Base-by-base conservation (phyloP, 2,888 invertebrate genomes). In the Drymonia ruficornis region DNA sequence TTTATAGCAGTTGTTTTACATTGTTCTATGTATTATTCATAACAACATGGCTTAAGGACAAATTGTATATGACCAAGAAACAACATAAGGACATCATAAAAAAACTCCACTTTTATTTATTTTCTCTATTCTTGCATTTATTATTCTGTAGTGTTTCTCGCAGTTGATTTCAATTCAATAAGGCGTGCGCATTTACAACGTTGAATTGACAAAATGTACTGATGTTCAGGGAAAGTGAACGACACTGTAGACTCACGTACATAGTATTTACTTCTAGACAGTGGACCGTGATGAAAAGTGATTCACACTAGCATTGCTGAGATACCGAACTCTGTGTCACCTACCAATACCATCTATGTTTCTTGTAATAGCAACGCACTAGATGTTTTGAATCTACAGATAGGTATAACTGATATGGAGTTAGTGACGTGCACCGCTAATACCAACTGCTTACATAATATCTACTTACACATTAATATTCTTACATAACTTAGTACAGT, bases 401-500 rank as follows among this genome's bases (percentile, higher is more conserved):
- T 59, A 51, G 34, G 40, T 61, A 56, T 51, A 64, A 56, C 46
- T 59, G 59, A 61, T 67, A 70, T 65, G 60, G 61, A 56, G 44
- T 48, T 50, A 48, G 59, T 80, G 76, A 79, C 75, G 80, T 72
- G 58, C 60, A 59, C 63, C 53, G 59, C 61, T 68, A 70, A 74
- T 74, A 73, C 62, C 63, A 53, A 59, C 62, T 57, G 60, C 65
- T 81, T 81, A 78, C 75, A 70, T 80, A 79, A 80, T 67, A 59
- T 60, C 63, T 73, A 70, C 65, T 62, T 70, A 56, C 70, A 67
- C 72, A 70, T 67, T 67, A 65, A 69, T 66, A 68, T 67, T 63
- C 72, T 79, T 80, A 76, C 74, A 53, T 59, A 68, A 68, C 59
- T 38, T 11, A 13, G n/a, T 42, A 40, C 12, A 40, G 7, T 16